Base-by-base conservation (phyloP, 2,113 vertebrate genomes). In the Albula glossodonta region DNA sequence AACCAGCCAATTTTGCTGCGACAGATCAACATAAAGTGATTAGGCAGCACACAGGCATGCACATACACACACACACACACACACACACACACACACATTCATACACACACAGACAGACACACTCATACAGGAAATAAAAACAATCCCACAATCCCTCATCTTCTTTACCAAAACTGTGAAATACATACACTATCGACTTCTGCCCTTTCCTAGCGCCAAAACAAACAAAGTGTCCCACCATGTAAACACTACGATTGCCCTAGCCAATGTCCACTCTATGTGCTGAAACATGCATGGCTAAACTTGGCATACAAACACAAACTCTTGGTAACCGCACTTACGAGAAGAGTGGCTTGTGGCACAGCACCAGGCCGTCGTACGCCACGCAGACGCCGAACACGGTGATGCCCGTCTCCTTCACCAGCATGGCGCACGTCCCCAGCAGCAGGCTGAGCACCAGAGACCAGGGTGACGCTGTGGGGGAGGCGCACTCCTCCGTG, bases 401-500 rank as follows among this genome's bases (percentile, higher is more conserved):
- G 0, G 98, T 99, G 93, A 99, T 88, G 80, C 98, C 98, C 0
- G 98, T 99, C 92, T 99, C 98, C 87, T 99, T 99, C 83, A 99
- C 97, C 94, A 99, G 94, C 98, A 99, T 99, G 85, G 98, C 98
- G 56, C 98, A 97, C 0, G 97, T 98, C 52, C 98, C 98, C 93
- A 99, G 94, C 49, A 97, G 88, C 89, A 99, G 92, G 88, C 97
- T 97, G 90, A 96, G 89, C 77, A 96, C 79, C 93, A 99, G 91
- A 84, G 94, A 97, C 86, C 93, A 90, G 0, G 91, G 92, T 0
- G 97, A 98, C 50, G 90, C 93, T 0, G 97, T 97, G 85, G 94
- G 88, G 80, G 97, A 96, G 86, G 96, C 93, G 51, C 91, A 86
- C 87, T 96, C 95, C 83, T 93, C 95, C 4, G 91, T 91, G 51